Base-by-base conservation (phyloP, 2,888 invertebrate species). In the Omphaloscelis lunosa region DNA sequence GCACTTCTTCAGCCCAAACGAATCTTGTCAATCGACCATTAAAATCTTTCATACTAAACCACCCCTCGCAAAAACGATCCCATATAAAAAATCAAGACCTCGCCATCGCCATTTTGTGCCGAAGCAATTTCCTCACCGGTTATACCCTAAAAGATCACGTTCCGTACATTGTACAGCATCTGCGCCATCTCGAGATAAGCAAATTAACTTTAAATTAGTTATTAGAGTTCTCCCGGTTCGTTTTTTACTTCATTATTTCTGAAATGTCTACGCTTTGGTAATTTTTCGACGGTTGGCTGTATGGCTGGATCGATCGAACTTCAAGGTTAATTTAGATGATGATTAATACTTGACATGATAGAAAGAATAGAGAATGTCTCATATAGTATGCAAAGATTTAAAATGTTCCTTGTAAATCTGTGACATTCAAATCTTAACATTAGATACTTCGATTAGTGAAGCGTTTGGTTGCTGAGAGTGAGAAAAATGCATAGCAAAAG, bases 161-260 rank as follows among this genome's bases (percentile, higher is more conserved):
- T 78, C 69, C 70, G 65, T 75, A 77, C 76, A 79, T 75, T 80
- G 76, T 71, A 77, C 68, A 90, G 85, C 89, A 87, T 90, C 86
- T 84, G 83, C 84, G 82, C 75, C 85, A 72, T 83, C 86, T 89
- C 83, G 82, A 88, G 90, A 91, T 93, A 93, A 92, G 88, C 89
- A 90, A 93, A 93, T 93, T 92, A 92, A 90, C 86, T 91, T 91
- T 90, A 90, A 92, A 93, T 92, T 93, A 91, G 91, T 92, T 91
- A 90, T 89, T 88, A 86, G 82, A 89, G 83, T 86, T 89, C 78
- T 80, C 63, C 75, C 77, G 80, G 84, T 77, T 85, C 87, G 74
- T 84, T 89, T 90, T 90, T 91, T 90, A 85, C 83, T 86, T 88
- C 88, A 89, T 91, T 91, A 90, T 88, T 86, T 84, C 86, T 88